phyloP scores from a whole-genome alignment of 2,113 vertebrate species.

The Irena cyanogastra region DNA sequence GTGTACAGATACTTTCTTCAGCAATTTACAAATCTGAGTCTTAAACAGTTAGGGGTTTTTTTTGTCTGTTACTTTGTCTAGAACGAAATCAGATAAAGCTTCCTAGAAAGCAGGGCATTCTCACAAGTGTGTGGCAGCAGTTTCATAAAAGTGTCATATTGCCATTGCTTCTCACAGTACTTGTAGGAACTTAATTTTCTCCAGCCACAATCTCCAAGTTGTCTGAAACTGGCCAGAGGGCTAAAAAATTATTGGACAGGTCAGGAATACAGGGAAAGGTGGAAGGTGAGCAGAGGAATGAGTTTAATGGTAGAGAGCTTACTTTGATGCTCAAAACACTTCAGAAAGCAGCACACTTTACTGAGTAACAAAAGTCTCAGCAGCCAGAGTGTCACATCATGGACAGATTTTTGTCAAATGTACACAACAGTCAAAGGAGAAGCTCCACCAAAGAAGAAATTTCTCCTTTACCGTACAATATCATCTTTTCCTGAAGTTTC shows the following conservation, averaged over 20 bases:
- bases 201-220: neutral
- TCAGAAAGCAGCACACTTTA: neutral
- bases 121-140: neutral
- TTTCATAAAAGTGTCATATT: constrained; percentile 25
- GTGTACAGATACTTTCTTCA: neutral
- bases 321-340: neutral
- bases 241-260: constrained; percentile 6
- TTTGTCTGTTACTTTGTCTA: neutral
- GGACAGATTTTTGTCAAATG: neutral
- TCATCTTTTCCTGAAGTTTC: neutral
- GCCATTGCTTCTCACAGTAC: neutral
- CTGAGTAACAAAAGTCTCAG: neutral
- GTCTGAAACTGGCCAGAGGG: neutral
- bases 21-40: neutral
- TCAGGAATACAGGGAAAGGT: neutral
- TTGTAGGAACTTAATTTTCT: constrained; percentile 30
- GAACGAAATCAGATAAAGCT: constrained; percentile 19
- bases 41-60: neutral
- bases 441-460: neutral
- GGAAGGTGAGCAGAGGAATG: neutral
- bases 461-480: neutral
- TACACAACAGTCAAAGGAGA: neutral
- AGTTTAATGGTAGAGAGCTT: neutral
- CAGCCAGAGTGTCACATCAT: neutral
- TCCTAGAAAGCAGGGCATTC: neutral